Evolutionary conservation across 1,140 invertebrate genomes (phyloP).

Genomic region (Scaptomyza hsui): DNA sequence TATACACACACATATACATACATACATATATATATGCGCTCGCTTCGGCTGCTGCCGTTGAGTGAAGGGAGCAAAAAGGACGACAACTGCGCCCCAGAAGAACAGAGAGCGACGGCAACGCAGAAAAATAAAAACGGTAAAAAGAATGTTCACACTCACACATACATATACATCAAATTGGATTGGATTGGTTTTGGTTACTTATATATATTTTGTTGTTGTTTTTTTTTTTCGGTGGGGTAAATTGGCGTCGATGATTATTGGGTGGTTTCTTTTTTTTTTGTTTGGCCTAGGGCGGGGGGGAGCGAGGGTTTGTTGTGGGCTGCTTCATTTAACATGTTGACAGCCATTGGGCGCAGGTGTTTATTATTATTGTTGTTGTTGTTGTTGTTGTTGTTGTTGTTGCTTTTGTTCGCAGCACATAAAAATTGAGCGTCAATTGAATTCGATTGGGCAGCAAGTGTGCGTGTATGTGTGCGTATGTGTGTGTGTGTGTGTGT

Average conservation of each 20-base stretch:
- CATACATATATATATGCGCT: background rate
- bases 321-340: slow-evolving; percentile 57
- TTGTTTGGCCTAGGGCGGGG: background rate
- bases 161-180: slow-evolving; percentile 69
- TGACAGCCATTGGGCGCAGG: slow-evolving; percentile 54
- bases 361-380: slow-evolving; percentile 9
- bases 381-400: slow-evolving; percentile 13
- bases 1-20: no score
- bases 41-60: slow-evolving; percentile 44
- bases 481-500: slow-evolving; percentile 34
- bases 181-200: slow-evolving; percentile 71
- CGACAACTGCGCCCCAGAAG: slow-evolving; percentile 40
- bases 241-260: slow-evolving; percentile 51
- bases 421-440: slow-evolving; percentile 83
- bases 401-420: slow-evolving; percentile 36
- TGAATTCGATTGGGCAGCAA: slow-evolving; percentile 81
- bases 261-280: slow-evolving; percentile 31
- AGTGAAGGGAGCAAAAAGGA: slow-evolving; percentile 70
- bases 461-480: slow-evolving; percentile 13
- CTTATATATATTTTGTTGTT: no score
- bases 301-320: slow-evolving; percentile 12
- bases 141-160: slow-evolving; percentile 15
- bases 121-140: slow-evolving; percentile 26
- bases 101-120: slow-evolving; percentile 16
- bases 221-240: slow-evolving; percentile 28